Evolutionary conservation across 2,888 invertebrate species (phyloP).

Genomic region (Ornithoptera priamus): DNA sequence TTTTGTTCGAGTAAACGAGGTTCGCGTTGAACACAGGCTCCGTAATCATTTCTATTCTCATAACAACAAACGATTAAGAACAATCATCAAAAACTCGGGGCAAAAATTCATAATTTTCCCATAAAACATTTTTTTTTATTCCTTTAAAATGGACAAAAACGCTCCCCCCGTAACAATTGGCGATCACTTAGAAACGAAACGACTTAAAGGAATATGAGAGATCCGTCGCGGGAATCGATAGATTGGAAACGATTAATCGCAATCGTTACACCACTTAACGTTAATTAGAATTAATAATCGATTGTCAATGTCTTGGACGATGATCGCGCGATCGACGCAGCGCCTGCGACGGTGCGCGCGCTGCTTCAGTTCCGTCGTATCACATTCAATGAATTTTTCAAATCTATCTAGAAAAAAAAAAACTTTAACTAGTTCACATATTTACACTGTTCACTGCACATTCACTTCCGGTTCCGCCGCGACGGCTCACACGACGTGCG

Average conservation of each 20-base stretch:
- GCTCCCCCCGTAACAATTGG: slow-evolving; percentile 40
- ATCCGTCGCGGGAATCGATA: slow-evolving; percentile 49
- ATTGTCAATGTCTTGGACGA: background rate
- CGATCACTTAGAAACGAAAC: slow-evolving; percentile 40
- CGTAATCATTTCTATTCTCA: slow-evolving; percentile 26
- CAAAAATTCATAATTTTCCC: slow-evolving; percentile 61
- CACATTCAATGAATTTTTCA: slow-evolving; percentile 68
- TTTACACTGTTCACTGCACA: slow-evolving; percentile 49
- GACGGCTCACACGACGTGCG: slow-evolving; percentile 60
- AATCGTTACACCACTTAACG: slow-evolving; percentile 11
- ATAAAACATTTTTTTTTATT: slow-evolving; percentile 39
- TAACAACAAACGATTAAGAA: slow-evolving; percentile 45
- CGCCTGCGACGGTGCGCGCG: slow-evolving; percentile 30
- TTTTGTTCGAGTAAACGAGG: background rate
- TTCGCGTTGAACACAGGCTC: no score
- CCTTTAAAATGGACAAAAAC: slow-evolving; percentile 36
- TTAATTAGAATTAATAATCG: background rate
- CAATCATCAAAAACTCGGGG: slow-evolving; percentile 44
- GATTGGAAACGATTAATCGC: slow-evolving; percentile 31
- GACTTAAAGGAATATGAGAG: slow-evolving; percentile 46
- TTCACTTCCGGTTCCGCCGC: slow-evolving; percentile 28
- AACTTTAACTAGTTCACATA: slow-evolving; percentile 59
- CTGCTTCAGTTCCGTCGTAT: slow-evolving; percentile 53
- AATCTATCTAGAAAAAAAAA: slow-evolving; percentile 61
- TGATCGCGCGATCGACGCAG: background rate